Evolutionary conservation across 2,888 invertebrate genomes (phyloP), one percentile per base, ranked within the genome.

Genomic region (Hemaris fuciformis): DNA sequence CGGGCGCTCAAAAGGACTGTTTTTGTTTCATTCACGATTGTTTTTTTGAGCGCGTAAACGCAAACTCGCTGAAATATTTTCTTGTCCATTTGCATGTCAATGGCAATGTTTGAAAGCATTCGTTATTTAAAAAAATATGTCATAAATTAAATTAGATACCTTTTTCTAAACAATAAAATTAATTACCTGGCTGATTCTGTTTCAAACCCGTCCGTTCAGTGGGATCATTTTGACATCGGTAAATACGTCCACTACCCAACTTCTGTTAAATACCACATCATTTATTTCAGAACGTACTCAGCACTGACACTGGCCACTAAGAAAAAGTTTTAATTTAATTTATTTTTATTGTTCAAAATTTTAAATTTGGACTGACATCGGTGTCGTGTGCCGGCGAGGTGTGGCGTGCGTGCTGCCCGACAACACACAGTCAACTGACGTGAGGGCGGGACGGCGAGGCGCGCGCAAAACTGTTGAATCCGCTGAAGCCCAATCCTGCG

Each of bases 381-480:
- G 75, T 76, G 69, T 69, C 69, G 70, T 70, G 63, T 64, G 64
- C 62, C 64, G 66, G 62, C 60, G 58, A 60, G 65, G 61, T 59
- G 63, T 60, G 64, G 72, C 89, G 88, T 85, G 85, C 81, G 78
- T 67, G 68, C 77, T 13, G 66, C 65, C 53, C 70, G 70, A 66
- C 65, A 62, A 72, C 65, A 63, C 59, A 64, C 65, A 66, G 61
- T 70, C 63, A 67, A 87, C 87, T 87, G 87, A 74, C 61, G 66
- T 76, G 75, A 74, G 79, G 77, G 76, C 68, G 75, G 73, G 77
- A 60, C 63, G 66, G 66, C 66, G 77, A 76, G 84, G 89, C 90
- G 89, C 88, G 91, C 91, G 91, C 91, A 89, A 90, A 89, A 87
- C 84, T 85, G 88, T 88, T 88, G 85, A 86, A 83, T 80, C 76